Evolutionary conservation across 2,888 invertebrate genomes (phyloP).

Genomic region (Drosophila leonis): DNA sequence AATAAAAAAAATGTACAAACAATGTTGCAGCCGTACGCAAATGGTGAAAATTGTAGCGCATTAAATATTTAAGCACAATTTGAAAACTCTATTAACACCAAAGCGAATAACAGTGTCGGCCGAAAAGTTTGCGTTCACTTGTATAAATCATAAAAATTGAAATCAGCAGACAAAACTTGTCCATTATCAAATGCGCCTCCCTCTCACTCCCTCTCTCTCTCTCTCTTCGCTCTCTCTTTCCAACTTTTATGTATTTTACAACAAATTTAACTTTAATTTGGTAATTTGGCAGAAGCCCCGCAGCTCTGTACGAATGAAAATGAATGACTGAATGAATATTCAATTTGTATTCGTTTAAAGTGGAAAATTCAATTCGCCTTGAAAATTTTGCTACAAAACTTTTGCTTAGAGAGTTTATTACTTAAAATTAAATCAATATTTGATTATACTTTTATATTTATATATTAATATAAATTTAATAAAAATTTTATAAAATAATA

Average conservation of each 20-base stretch:
- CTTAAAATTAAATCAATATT: not conserved
- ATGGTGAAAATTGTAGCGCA: conserved; percentile 25
- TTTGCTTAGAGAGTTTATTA: not conserved
- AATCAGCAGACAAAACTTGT: conserved; percentile 64
- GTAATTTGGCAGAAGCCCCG: conserved; percentile 56
- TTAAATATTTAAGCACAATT: conserved; percentile 61
- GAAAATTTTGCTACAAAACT: conserved; percentile 26
- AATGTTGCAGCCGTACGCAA: not conserved
- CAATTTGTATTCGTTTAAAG: conserved; percentile 61
- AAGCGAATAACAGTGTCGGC: conserved; percentile 12
- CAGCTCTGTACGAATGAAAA: conserved; percentile 22
- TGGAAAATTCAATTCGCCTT: conserved; percentile 42
- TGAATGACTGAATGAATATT: conserved; percentile 61
- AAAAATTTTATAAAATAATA: too few species aligned
- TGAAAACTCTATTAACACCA: conserved; percentile 58
- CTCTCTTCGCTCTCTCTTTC: not conserved
- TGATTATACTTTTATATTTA: not conserved
- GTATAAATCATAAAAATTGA: conserved; percentile 64
- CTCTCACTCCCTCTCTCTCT: not conserved
- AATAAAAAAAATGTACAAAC: conserved; percentile 10
- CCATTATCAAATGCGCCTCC: conserved; percentile 53
- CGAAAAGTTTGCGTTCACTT: conserved; percentile 44
- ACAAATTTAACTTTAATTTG: conserved; percentile 79
- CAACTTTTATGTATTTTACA: conserved; percentile 65
- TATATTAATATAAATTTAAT: not conserved